Evolutionary conservation across 2,888 invertebrate species (phyloP), one percentile per base, ranked within the genome.

Genomic region (Tetragnatha montana): DNA sequence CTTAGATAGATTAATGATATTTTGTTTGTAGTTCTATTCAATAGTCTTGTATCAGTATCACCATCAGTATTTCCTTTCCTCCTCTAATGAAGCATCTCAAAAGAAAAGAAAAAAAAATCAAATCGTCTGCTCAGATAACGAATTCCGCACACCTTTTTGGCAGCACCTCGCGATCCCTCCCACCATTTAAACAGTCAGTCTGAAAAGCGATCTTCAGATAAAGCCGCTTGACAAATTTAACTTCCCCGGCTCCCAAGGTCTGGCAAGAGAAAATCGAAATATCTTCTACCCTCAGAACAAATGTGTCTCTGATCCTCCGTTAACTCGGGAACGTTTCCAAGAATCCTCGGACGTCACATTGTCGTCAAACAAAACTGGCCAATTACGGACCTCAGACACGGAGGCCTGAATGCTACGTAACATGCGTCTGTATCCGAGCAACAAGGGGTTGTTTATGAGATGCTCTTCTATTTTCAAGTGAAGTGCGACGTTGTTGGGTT

Each of bases 221-320:
- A n/a, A 88, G 70, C 35, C 71, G 10, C 71, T 78, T 71, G 76
- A 71, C 76, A 82, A 87, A 87, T 87, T 87, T 87, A 87, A 78
- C 74, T 81, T 17, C 70, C 14, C 80, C 60, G 22, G 60, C 14
- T n/a, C 60, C 80, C 86, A 86, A 86, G 86, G 86, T 74, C 70
- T 51, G 35, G 49, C 21, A 60, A 73, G 78, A 60, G 60, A 84
- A 73, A 71, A 80, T 73, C 6, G 22, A 47, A 85, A 70, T 10
- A 60, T 17, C 60, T 12, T 35, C 35, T 17, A 60, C 12, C 60
- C 22, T 51, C 60, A 85, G 49, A 68, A 80, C n/a, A 35, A 71
- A 50, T 35, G 35, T 21, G 76, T 70, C 76, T 49, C 21, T 51
- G 73, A 22, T 60, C 17, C 78, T 47, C 19, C 8, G 19, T 35